Conservation (phyloP, 37 sponge, comb jelly and placozoan genomes). For the Amphimedon queenslandica region DNA sequence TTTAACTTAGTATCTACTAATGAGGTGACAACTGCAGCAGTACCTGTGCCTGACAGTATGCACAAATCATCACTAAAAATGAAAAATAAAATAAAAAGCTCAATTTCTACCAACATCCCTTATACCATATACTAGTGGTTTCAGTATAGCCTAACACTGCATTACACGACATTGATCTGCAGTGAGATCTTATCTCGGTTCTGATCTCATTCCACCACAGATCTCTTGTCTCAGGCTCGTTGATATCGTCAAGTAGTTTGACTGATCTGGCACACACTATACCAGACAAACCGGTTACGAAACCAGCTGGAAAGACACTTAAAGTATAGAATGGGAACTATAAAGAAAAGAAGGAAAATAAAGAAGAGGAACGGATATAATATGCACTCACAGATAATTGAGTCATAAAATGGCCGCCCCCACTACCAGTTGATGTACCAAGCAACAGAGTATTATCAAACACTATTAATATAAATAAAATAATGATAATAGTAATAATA, state of each 20-base stretch:
- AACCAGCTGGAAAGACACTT: constrained; percentile 56
- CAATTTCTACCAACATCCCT: background rate
- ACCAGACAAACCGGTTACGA: constrained; percentile 65
- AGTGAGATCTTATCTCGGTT: constrained; percentile 72
- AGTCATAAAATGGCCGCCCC: background rate
- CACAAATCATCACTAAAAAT: constrained; percentile 78
- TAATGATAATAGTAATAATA: background rate
- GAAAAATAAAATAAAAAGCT: background rate
- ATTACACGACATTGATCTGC: constrained; percentile 63
- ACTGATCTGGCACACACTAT: constrained; percentile 82
- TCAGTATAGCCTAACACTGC: constrained; percentile 82
- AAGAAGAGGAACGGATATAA: background rate
- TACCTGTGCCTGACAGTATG: constrained; percentile 85
- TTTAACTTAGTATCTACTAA: too few species aligned
- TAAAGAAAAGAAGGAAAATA: constrained; percentile 11
- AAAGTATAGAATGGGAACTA: constrained; percentile 88
- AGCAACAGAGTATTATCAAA: constrained; percentile 4
- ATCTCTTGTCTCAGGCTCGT: constrained; percentile 84
- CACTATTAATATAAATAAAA: background rate
- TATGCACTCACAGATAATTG: background rate
- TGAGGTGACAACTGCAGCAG: constrained; percentile 74
- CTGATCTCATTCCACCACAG: constrained; percentile 86
- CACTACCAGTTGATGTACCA: constrained; percentile 5
- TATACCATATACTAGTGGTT: constrained; percentile 73
- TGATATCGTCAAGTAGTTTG: constrained; percentile 82